These are phyloP conservation scores for Carassius carassius DNA, from an alignment of 2,113 vertebrate genomes.

Conservation along the genomic window DNA sequence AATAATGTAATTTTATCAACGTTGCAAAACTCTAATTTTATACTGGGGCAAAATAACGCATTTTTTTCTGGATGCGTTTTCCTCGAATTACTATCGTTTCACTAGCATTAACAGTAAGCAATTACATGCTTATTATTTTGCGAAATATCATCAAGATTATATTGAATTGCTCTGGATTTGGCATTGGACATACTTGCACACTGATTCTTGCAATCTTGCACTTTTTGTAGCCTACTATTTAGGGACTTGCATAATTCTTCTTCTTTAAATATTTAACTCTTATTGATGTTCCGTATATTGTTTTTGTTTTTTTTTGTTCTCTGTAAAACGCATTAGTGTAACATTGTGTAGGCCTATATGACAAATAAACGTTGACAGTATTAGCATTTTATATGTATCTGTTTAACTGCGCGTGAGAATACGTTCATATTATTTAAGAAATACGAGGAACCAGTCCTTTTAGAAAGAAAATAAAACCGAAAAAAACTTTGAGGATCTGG, in stretches of 20 bases:
- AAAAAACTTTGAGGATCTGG: slow-evolving; percentile 40
- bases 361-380: background rate
- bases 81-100: background rate
- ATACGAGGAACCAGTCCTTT: background rate
- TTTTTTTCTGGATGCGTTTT: background rate
- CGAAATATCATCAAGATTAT: background rate
- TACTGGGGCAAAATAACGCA: background rate
- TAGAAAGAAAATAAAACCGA: background rate
- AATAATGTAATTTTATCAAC: background rate
- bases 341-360: background rate
- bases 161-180: background rate
- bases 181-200: background rate
- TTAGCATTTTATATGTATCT: background rate
- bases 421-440: background rate
- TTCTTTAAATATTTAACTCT: background rate
- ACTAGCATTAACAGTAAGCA: background rate
- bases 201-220: background rate
- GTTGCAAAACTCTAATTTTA: background rate
- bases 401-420: background rate
- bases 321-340: background rate
- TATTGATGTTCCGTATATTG: background rate
- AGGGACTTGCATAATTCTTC: background rate
- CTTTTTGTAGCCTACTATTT: no score
- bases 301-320: background rate
- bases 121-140: background rate